Base-by-base conservation (phyloP, 1,140 invertebrate species). In the Macrotrachela quadricornifera region DNA sequence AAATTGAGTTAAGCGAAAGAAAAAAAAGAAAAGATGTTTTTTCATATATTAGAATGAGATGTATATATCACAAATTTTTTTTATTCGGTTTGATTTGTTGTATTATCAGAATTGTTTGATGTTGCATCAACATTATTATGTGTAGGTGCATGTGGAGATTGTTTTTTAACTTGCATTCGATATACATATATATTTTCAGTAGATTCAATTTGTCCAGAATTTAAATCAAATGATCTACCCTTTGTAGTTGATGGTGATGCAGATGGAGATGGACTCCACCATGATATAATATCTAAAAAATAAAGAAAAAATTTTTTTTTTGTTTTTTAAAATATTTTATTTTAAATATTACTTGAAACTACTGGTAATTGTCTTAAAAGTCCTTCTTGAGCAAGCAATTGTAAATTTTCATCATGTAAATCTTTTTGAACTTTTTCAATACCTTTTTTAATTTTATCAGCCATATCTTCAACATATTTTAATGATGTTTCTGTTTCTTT, bases 151-250 rank as follows among this genome's bases (percentile, higher is more conserved):
- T 45, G 6, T 37, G 40, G 54, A 6, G 40, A 36, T 10, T 14
- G 12, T 42, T 65, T 61, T 47, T 69, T 62, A 50, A 82, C 70
- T 65, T 84, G 81, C 80, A 84, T 83, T 57, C 83, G 81, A 58
- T 83, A 84, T 58, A 80, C 80, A 72, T 91, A 91, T 57, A 85
- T 85, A 64, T 88, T 85, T 66, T 86, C 83, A 0, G 87, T 92
- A 59, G 81, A 82, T 62, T 85, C 81, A 36, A 94, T 79, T 12
- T 83, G 80, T 54, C 85, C 85, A 75, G 49, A 51, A 14, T 51
- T 41, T 37, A 51, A 51, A 21, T 51, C 44, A 38, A 51, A 51
- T 10, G 49, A 36, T 44, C 49, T 12, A 15, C 49, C 49, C 11
- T 37, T 38, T 13, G n/a, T 37, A 12, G 36, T 44, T 18, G 37